These are phyloP conservation scores for Strix occidentalis DNA, from an alignment of 2,797 vertebrate genomes.

Conservation along the genomic window DNA sequence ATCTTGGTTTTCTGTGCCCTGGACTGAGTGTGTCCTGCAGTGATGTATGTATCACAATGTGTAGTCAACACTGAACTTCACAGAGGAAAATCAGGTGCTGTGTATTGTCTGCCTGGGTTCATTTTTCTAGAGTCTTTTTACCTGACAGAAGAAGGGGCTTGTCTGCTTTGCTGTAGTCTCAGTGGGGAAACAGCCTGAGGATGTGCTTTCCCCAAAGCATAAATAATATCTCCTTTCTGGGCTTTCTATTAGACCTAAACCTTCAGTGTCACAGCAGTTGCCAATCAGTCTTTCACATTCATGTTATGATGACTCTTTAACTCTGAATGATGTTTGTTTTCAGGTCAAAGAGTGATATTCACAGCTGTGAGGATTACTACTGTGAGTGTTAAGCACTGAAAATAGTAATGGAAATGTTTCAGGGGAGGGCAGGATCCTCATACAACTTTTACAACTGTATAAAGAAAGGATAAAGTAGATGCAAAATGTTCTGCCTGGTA, in stretches of 20 bases:
- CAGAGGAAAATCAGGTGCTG: not conserved
- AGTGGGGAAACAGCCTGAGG: not conserved
- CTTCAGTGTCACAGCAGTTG: not conserved
- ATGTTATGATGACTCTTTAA: not conserved
- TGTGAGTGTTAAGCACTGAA: not conserved
- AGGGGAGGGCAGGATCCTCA: not conserved
- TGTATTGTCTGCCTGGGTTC: not conserved
- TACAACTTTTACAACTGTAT: not conserved
- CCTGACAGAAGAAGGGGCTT: not conserved
- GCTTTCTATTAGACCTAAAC: not conserved
- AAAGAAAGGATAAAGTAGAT: not conserved
- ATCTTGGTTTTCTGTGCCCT: not conserved
- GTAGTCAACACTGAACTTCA: not conserved
- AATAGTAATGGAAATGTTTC: not conserved
- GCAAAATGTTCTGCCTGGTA: not conserved
- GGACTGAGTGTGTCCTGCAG: not conserved
- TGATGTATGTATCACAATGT: rapidly evolving
- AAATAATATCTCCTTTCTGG: not conserved
- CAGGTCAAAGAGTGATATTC: not conserved
- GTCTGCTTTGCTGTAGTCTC: not conserved
- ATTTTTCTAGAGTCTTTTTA: not conserved
- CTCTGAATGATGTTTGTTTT: not conserved
- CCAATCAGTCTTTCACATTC: not conserved
- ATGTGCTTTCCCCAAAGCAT: not conserved
- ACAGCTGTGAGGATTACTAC: not conserved